These are phyloP conservation scores for Drosophila demipolita DNA, from an alignment of 2,888 invertebrate species.

Conservation along the genomic window DNA sequence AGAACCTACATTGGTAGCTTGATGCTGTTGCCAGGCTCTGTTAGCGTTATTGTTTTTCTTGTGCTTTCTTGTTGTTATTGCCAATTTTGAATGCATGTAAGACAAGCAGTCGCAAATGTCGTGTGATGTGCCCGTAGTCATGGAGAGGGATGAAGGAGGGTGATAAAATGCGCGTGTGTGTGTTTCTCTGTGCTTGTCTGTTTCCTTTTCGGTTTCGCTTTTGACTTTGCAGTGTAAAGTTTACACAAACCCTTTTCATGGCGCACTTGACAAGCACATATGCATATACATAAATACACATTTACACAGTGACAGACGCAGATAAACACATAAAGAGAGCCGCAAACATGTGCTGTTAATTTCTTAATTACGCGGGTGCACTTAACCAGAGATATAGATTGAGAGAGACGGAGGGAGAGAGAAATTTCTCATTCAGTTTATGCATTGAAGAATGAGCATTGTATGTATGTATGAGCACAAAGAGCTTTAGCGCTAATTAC, in stretches of 20 bases:
- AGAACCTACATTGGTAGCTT: slow-evolving; percentile 14
- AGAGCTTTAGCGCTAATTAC: slow-evolving; percentile 56
- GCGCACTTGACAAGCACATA: slow-evolving; percentile 59
- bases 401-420: slow-evolving; percentile 20
- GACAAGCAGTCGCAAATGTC: slow-evolving; percentile 68
- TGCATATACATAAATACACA: slow-evolving; percentile 1
- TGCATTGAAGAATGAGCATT: slow-evolving; percentile 25
- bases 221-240: slow-evolving; percentile 60
- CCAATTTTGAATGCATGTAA: slow-evolving; percentile 54
- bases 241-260: slow-evolving; percentile 70
- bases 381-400: slow-evolving; percentile 28
- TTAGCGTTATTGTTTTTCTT: slow-evolving; percentile 43
- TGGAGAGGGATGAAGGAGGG: slow-evolving; percentile 11
- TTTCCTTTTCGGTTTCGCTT: slow-evolving; percentile 74
- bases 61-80: slow-evolving; percentile 43
- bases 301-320: slow-evolving; percentile 28
- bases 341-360: slow-evolving; percentile 78
- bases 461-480: slow-evolving; percentile 8
- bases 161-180: slow-evolving; percentile 9
- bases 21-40: slow-evolving; percentile 67
- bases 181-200: slow-evolving; percentile 48
- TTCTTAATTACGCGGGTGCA: slow-evolving; percentile 77
- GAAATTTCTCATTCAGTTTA: slow-evolving; percentile 50
- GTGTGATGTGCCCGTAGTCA: slow-evolving; percentile 45
- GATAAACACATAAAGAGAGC: slow-evolving; percentile 45